phyloP scores from a whole-genome alignment of 2,797 vertebrate species.

The Anguilla megastoma region DNA sequence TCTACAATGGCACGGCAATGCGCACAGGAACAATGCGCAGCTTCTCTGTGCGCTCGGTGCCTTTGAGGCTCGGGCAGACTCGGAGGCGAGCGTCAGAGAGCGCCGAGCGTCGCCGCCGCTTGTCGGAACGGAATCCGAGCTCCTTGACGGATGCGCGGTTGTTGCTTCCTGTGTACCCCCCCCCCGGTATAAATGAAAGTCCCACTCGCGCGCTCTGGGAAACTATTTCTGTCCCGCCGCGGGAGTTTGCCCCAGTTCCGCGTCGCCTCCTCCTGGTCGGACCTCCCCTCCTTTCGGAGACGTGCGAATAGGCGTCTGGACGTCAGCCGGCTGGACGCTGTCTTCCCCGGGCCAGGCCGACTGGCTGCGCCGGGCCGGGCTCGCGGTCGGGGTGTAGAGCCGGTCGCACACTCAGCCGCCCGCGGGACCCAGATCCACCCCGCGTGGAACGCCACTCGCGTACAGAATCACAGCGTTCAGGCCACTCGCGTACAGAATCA shows the following conservation, averaged over 20 bases:
- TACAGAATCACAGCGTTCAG: neutral
- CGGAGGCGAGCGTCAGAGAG: too few relatives aligned
- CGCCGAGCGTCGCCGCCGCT: neutral
- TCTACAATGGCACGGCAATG: neutral
- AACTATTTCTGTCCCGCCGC: slow-evolving; percentile 31
- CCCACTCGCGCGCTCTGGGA: neutral
- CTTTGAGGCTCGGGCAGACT: neutral
- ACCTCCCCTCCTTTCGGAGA: neutral
- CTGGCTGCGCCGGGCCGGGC: neutral
- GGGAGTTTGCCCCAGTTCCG: slow-evolving; percentile 28
- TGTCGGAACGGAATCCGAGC: neutral
- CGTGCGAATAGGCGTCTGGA: neutral
- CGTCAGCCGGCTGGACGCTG: neutral
- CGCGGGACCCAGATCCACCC: neutral
- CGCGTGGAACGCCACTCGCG: neutral
- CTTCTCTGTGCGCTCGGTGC: neutral
- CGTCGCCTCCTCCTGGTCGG: slow-evolving; percentile 17
- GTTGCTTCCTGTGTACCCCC: slow-evolving; percentile 48
- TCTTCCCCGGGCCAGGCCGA: neutral
- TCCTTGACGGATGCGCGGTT: slow-evolving; percentile 3
- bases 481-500: neutral
- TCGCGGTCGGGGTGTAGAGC: neutral
- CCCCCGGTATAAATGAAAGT: slow-evolving; percentile 44
- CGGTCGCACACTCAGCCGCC: too few relatives aligned
- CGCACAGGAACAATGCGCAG: neutral